These are phyloP conservation scores for Oryzias dopingdopingensis DNA, from an alignment of 2,797 vertebrate species.

Conservation along the genomic window DNA sequence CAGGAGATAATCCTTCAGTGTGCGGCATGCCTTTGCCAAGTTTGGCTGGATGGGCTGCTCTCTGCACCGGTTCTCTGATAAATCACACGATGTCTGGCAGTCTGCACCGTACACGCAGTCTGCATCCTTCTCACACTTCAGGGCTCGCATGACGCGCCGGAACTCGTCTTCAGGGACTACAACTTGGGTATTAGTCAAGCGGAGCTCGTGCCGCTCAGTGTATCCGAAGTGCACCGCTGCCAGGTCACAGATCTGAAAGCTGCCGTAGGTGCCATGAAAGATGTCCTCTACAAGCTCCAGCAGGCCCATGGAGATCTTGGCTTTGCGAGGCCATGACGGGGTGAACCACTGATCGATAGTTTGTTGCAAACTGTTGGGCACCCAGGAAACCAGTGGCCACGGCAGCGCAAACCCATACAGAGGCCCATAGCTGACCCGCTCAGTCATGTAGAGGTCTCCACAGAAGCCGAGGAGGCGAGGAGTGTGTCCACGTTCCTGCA, in stretches of 20 bases:
- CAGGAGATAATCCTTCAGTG: slow-evolving; percentile 94
- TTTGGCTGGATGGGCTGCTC: slow-evolving; percentile 91
- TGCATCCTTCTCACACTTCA: slow-evolving; percentile 85
- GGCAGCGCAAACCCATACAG: slow-evolving; percentile 92
- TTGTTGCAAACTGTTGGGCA: slow-evolving; percentile 87
- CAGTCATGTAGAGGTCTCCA: slow-evolving; percentile 93
- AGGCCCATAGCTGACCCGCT: slow-evolving; percentile 90
- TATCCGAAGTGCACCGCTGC: slow-evolving; percentile 80
- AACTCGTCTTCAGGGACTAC: slow-evolving; percentile 89
- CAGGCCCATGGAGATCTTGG: slow-evolving; percentile 97
- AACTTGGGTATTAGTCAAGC: slow-evolving; percentile 86
- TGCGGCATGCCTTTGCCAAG: slow-evolving; percentile 91
- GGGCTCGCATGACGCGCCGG: slow-evolving; percentile 84
- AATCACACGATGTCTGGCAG: slow-evolving; percentile 89
- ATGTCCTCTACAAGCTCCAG: slow-evolving; percentile 97
- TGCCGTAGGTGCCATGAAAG: slow-evolving; percentile 96
- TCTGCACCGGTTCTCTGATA: slow-evolving; percentile 84
- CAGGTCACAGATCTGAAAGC: slow-evolving; percentile 96
- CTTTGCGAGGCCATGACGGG: slow-evolving; percentile 96
- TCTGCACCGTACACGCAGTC: slow-evolving; percentile 91
- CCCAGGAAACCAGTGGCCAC: slow-evolving; percentile 90
- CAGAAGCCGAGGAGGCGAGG: slow-evolving; percentile 94
- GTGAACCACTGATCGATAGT: slow-evolving; percentile 95
- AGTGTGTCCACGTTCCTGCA: slow-evolving; percentile 95
- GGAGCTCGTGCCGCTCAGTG: slow-evolving; percentile 75